Evolutionary conservation across 2,797 vertebrate species (phyloP), one percentile per base, ranked within the genome.

Genomic region (Sylvia borin): DNA sequence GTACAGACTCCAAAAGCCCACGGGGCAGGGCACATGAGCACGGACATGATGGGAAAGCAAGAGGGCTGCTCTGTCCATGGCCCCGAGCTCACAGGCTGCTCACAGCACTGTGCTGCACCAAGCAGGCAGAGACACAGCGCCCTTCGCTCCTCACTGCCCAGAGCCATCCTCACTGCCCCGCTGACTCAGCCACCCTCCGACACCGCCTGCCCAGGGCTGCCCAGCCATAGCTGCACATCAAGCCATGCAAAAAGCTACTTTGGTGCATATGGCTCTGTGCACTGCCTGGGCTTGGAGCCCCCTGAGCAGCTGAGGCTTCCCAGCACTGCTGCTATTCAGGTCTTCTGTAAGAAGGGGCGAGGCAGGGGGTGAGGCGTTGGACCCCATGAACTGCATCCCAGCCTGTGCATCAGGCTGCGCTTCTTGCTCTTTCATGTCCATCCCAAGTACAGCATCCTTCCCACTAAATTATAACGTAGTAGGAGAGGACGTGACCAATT

Each of bases 401-500:
- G 47, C 16, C 57, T 50, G 13, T 2, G 6, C 61, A 76, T 79
- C 55, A 26, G 55, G 29, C 67, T 70, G 72, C 42, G 16, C 43
- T 13, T 75, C 66, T 84, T 45, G 22, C 19, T 82, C 27, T 86
- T 92, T 78, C 60, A 76, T 53, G 42, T 88, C 66, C 34, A 18
- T 66, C 73, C 57, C 76, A 88, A 92, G 83, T 53, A 75, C 82
- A 75, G 40, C 60, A 85, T 86, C 51, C 62, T 96, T 90, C 87
- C 82, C 74, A 88, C 55, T 93, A 86, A 93, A 88, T 85, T 85
- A 90, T 43, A 90, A 92, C 0, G 2, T 74, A 67, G 64, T 3
- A 9, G 10, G 45, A 61, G 53, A 95, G 71, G 88, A 86, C 0
- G 12, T 82, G 90, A 87, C 77, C 57, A n/a, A 27, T 19, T 48